Evolutionary conservation across 2,888 invertebrate species (phyloP), one percentile per base, ranked within the genome.

Genomic region (Ophion ventricosus): DNA sequence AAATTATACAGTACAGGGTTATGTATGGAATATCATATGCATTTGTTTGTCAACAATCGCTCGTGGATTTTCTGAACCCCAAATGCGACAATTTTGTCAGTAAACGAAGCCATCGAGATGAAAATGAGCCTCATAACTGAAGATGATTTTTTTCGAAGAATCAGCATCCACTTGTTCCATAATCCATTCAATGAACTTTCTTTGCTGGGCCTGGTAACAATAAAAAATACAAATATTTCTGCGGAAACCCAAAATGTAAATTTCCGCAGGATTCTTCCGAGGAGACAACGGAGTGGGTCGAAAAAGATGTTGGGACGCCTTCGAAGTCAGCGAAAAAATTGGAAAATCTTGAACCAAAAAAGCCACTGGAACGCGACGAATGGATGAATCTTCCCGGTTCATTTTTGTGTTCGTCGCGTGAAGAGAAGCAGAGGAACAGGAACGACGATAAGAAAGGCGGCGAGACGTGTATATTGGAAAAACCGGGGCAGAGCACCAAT

Each of bases 301-400:
- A 96, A 92, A 95, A 95, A 87, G 81, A 76, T n/a, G 56, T 70
- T 10, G 79, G 73, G 4, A 54, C 11, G 1, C n/a, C 54, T 3
- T 3, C 10, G 26, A 10, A 70, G 17, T 49, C 17, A 26, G 5
- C 25, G 0, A 14, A 7, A 11, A 79, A 63, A 59, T 43, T 26
- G 4, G 23, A 23, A 5, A 80, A 23, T 14, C 59, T 20, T 11
- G 78, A 59, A 66, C 89, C 90, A 54, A 63, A 85, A 63, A 87
- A 88, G 76, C 72, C 84, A 4, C 69, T 85, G 14, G 88, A 90
- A 72, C 94, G 97, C 79, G 97, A 98, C 72, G 96, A 96, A 89
- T 98, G 98, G 98, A 97, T 98, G 97, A 95, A 95, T 54, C 94
- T 96, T 90, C 95, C 96, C 14, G 95, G 95, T 59, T 87, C 94